Conservation (phyloP, 2,888 invertebrate species). For the Leptinotarsa juncta region DNA sequence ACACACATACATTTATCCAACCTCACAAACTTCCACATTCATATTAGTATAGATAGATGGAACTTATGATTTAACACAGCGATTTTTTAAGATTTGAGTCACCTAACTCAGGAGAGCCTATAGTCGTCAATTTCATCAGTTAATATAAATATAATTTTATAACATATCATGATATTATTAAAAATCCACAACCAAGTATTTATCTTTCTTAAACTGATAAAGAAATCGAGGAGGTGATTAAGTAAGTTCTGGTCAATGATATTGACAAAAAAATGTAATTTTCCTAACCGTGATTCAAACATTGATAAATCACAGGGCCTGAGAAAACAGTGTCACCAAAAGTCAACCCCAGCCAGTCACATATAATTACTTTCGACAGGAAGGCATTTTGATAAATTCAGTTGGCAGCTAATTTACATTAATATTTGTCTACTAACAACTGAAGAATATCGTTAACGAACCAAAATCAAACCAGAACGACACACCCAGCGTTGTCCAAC, state of each 20-base stretch:
- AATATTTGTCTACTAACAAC: constrained; percentile 9
- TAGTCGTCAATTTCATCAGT: too few species aligned
- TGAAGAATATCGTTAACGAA: constrained; percentile 20
- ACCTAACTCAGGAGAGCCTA: too few species aligned
- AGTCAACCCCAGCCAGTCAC: not conserved
- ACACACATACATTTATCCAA: too few species aligned
- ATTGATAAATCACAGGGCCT: not conserved
- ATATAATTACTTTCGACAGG: not conserved
- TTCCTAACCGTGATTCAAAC: not conserved
- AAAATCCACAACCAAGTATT: too few species aligned
- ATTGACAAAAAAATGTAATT: not conserved
- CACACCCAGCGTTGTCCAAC: constrained; percentile 26
- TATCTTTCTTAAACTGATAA: too few species aligned
- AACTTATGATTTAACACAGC: too few species aligned
- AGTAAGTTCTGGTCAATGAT: not conserved
- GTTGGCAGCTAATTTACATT: constrained; percentile 12
- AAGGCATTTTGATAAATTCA: constrained; percentile 1
- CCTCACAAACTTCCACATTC: too few species aligned
- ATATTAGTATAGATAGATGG: too few species aligned
- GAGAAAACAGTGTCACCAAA: not conserved
- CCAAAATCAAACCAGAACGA: constrained; percentile 26
- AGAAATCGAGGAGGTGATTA: not conserved
- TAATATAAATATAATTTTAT: too few species aligned
- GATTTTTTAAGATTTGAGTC: too few species aligned
- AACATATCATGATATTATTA: too few species aligned